Conservation (phyloP, 2,888 invertebrate genomes). For the Aleiodes testaceus region DNA sequence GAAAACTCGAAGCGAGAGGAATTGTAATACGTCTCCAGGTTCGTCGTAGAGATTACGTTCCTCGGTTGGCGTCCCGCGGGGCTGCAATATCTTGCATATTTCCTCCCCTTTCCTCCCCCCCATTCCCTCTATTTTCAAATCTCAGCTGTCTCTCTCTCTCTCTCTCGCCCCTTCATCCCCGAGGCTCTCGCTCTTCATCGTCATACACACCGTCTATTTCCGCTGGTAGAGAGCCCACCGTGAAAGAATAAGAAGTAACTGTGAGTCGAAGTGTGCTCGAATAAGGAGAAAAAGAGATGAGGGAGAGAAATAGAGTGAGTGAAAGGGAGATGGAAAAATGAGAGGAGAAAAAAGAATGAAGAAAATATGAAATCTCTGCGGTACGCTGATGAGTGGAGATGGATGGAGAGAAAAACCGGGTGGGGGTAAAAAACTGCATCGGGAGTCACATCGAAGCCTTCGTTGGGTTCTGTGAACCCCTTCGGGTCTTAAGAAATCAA, state of each 20-base stretch:
- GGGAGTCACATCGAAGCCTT: conserved; percentile 55
- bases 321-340: conserved; percentile 37
- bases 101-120: conserved; percentile 50
- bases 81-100: conserved; percentile 73
- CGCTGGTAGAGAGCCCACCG: conserved; percentile 15
- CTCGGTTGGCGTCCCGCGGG: conserved; percentile 70
- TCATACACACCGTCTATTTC: conserved; percentile 10
- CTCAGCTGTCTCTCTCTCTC: conserved; percentile 38
- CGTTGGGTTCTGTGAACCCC: conserved; percentile 61
- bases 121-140: conserved; percentile 34
- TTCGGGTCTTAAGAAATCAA: conserved; percentile 70
- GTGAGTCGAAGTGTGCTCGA: conserved; percentile 30
- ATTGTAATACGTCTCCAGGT: conserved; percentile 70
- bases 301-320: conserved; percentile 36
- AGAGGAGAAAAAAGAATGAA: conserved; percentile 49
- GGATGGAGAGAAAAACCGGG: conserved; percentile 50
- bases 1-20: conserved; percentile 52
- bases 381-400: conserved; percentile 45
- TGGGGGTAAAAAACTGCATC: conserved; percentile 51
- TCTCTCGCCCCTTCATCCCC: background rate
- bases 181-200: conserved; percentile 1
- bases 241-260: conserved; percentile 26
- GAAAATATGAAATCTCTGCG: conserved; percentile 51
- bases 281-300: conserved; percentile 34
- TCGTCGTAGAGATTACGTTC: conserved; percentile 72